phyloP scores from a whole-genome alignment of 1,140 invertebrate species.

The Phymastichus coffea region DNA sequence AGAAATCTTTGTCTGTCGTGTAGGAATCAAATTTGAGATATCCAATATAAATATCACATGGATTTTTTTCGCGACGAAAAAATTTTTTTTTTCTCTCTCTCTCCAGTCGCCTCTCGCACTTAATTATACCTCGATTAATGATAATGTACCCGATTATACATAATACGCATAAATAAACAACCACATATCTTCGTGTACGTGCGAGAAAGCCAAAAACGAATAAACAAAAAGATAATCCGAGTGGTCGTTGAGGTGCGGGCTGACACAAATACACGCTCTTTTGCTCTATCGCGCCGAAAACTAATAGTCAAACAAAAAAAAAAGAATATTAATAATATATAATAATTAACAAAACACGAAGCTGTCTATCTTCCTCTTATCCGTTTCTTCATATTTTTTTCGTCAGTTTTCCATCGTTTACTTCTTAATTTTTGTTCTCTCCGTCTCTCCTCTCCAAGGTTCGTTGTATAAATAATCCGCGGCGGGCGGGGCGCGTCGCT shows the following conservation, averaged over 20 bases:
- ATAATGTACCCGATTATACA: no score
- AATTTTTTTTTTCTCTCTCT: slow-evolving; percentile 13
- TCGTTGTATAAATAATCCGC: slow-evolving; percentile 48
- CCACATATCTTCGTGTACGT: background rate
- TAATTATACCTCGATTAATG: slow-evolving; percentile 14
- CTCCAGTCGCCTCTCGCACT: slow-evolving; percentile 26
- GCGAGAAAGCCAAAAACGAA: background rate
- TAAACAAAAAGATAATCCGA: slow-evolving; percentile 16
- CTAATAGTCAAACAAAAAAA: slow-evolving; percentile 14
- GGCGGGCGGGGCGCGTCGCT: slow-evolving; percentile 23
- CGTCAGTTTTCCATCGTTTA: slow-evolving; percentile 8
- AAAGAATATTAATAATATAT: slow-evolving; percentile 24
- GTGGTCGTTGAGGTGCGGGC: slow-evolving; percentile 22
- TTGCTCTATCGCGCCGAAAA: slow-evolving; percentile 11
- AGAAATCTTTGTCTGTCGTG: slow-evolving; percentile 26
- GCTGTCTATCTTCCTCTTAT: background rate
- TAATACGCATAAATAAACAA: background rate
- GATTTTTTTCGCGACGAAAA: slow-evolving; percentile 13
- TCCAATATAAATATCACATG: slow-evolving; percentile 27
- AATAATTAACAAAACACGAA: slow-evolving; percentile 26
- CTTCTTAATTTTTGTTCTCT: slow-evolving; percentile 17
- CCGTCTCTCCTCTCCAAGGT: slow-evolving; percentile 4
- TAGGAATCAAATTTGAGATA: slow-evolving; percentile 31
- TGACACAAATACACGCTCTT: slow-evolving; percentile 17
- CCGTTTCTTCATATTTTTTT: slow-evolving; percentile 1